Evolutionary conservation across 1,140 invertebrate genomes (phyloP), one percentile per base, ranked within the genome.

Genomic region (Hetaerina americana): DNA sequence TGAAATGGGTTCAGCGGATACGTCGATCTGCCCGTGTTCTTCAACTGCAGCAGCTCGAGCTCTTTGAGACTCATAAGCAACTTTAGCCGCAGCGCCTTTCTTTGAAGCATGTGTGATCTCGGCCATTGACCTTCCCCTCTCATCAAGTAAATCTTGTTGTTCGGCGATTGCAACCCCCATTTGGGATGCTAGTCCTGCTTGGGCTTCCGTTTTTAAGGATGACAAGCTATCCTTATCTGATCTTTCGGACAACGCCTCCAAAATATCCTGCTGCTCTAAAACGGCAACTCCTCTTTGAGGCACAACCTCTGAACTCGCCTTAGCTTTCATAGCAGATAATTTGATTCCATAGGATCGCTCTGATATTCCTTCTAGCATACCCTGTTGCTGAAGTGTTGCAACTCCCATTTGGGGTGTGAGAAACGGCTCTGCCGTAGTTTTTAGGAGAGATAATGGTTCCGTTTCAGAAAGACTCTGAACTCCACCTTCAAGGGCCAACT

Each of bases 141-240:
- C 22, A 27, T 75, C 68, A 12, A 73, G 12, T 12, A 40, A 26
- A 25, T 69, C 49, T 69, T 74, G 71, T 49, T 75, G 72, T 66
- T 76, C 72, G 5, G 76, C 70, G n/a, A 73, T 27, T n/a, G 74
- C 72, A 69, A 78, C 72, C 28, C 71, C 76, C 69, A 71, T 75
- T 72, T 76, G 71, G 31, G 77, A 76, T 68, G 77, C 74, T 70
- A 71, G 69, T 6, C 77, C 75, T 25, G 87, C 83, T 57, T 86
- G 82, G 24, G 70, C 25, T 24, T 66, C 27, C 18, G 31, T 71
- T 28, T 67, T 24, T n/a, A 71, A 26, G 26, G 40, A 15, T 0
- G 66, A 31, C 57, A 66, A 18, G 5, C 27, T 22, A 10, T 24
- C 24, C 0, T 5, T 12, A 12, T 67, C n/a, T n/a, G 70, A 31